A percentile compares a stretch with the other conserved stretches of the same genome.
Evolutionary conservation across 2,888 invertebrate genomes (phyloP).

Genomic region (Bombylius major): DNA sequence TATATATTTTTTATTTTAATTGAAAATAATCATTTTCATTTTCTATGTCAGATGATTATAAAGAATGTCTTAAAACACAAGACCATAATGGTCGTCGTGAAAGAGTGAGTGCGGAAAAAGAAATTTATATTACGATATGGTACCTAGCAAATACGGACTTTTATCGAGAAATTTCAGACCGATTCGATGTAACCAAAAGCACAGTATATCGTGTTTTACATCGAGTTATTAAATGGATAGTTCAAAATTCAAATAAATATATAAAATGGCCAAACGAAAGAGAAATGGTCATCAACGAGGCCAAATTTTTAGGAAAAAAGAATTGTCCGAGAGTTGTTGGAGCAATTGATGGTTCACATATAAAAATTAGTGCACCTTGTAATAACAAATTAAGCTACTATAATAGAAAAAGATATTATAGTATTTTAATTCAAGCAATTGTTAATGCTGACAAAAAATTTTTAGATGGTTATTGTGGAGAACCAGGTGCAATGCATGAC

Average conservation of each 20-base stretch:
- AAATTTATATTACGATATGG: too few species aligned
- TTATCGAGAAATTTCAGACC: too few species aligned
- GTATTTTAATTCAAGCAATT: too few species aligned
- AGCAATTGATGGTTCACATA: constrained; percentile 16
- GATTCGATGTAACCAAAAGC: background rate
- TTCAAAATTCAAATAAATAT: background rate
- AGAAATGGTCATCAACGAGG: background rate
- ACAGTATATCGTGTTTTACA: background rate
- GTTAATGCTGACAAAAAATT: constrained; percentile 17
- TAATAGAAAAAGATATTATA: constrained; percentile 15
- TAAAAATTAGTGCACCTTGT: constrained; percentile 16
- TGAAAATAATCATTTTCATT: background rate
- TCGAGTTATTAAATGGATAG: background rate
- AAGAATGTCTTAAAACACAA: too few species aligned
- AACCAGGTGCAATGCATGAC: constrained; percentile 20
- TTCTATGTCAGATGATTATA: too few species aligned
- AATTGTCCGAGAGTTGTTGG: constrained; percentile 6
- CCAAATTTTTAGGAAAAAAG: background rate
- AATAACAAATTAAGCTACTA: constrained; percentile 13
- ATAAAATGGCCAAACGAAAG: background rate
- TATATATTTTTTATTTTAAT: background rate
- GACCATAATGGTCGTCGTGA: too few species aligned
- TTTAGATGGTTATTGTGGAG: constrained; percentile 19
- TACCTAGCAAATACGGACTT: too few species aligned
- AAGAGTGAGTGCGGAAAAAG: too few species aligned